Conservation (phyloP, 2,888 invertebrate species). For the Pandemis heparana region DNA sequence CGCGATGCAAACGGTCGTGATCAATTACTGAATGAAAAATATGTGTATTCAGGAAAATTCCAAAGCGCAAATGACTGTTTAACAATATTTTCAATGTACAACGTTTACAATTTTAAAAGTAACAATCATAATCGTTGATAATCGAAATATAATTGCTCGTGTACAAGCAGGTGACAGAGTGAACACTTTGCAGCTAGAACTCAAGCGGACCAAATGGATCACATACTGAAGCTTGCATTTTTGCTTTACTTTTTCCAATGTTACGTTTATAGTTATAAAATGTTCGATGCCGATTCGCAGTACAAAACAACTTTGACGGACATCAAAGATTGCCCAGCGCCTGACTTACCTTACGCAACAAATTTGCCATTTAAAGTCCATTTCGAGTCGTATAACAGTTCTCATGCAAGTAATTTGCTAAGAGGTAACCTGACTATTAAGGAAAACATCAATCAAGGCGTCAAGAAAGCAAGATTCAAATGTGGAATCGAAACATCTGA, state of each 20-base stretch:
- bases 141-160: slow-evolving; percentile 6
- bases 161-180: not conserved
- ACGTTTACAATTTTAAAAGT: not conserved
- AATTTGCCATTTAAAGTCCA: not conserved
- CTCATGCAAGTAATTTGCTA: not conserved
- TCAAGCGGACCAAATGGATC: not conserved
- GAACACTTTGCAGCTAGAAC: not conserved
- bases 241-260: not conserved
- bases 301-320: not conserved
- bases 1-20: no score
- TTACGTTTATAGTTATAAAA: no score
- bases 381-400: slow-evolving; percentile 5
- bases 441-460: not conserved
- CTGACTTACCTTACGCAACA: not conserved
- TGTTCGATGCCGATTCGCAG: not conserved
- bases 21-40: no score
- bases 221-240: not conserved
- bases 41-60: no score
- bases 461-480: slow-evolving; percentile 6
- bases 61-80: no score
- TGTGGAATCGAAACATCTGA: slow-evolving; percentile 9
- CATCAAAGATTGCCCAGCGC: not conserved
- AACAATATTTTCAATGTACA: not conserved
- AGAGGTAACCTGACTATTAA: slow-evolving; percentile 14
- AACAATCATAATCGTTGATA: not conserved